Base-by-base conservation (phyloP, 2,888 invertebrate species). In the Bimastos eiseni region DNA sequence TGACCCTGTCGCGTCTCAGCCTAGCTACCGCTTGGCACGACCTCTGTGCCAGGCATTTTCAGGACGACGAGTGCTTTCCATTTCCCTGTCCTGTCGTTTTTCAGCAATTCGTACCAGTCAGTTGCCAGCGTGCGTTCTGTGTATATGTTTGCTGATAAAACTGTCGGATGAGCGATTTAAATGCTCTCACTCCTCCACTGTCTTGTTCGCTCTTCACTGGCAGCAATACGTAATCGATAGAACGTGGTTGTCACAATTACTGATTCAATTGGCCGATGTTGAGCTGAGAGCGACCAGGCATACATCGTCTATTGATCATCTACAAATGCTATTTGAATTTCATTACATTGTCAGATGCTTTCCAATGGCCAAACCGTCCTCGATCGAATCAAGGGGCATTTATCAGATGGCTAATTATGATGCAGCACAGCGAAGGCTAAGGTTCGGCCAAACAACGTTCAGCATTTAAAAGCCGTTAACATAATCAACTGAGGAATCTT, bases 141-240 rank as follows among this genome's bases (percentile, higher is more conserved):
- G 70, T 70, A 70, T n/a, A n/a, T n/a, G 70, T 70, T 70, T 70
- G 70, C 70, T n/a, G 70, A 70, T 70, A 70, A 70, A n/a, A 70
- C 70, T 70, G 70, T 70, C 70, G 70, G n/a, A 70, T 70, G 70
- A 70, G 70, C 30, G 70, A n/a, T 70, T 70, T n/a, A 13, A 70
- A n/a, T 70, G 70, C 70, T 30, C 70, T 70, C 70, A n/a, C 70
- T 8, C 1, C 6, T 15, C 15, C 41, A 41, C 41, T 41, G 70
- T 24, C 49, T 49, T 19, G 41, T 15, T 41, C 41, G 41, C 41
- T 41, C 15, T n/a, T n/a, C n/a, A n/a, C n/a, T n/a, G n/a, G n/a
- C n/a, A n/a, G n/a, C n/a, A n/a, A n/a, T n/a, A n/a, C n/a, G n/a
- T 70, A 70, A 70, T 70, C 70, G 70, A 70, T 70, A n/a, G 70